Evolutionary conservation across 2,888 invertebrate genomes (phyloP), one percentile per base, ranked within the genome.

Genomic region (Allophyes oxyacanthae): DNA sequence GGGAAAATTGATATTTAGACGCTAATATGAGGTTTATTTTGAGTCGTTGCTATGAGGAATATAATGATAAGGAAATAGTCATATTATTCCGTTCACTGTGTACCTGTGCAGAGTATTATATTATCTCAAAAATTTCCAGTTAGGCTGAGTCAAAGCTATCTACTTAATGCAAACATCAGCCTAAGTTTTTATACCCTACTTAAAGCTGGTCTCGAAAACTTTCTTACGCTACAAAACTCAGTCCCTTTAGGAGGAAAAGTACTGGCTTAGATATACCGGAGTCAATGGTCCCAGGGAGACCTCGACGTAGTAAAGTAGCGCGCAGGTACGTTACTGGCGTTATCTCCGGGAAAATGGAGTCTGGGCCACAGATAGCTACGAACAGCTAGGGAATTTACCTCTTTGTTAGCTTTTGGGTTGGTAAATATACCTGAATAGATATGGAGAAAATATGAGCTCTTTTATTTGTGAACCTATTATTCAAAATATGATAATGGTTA

Each of bases 241-340:
- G 49, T 62, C 58, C 56, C 54, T 57, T 60, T 58, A 11, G 45
- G 32, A 34, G 52, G 52, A 42, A 43, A 53, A 63, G 57, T 49
- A 51, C 46, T 53, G 62, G 56, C 50, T 64, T 42, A 53, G 57
- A 70, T 67, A 62, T 61, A 56, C 58, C 53, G 26, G 44, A 58
- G 57, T 37, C 49, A 64, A 71, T 59, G 58, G 67, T 58, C 53
- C 67, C 74, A 44, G 28, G 33, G 72, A 66, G 72, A 59, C 56
- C 40, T 15, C 53, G 56, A 46, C 51, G 56, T 28, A 34, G 52
- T 46, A 54, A 61, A 58, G 48, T 59, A 48, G 38, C 48, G 58
- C 45, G 50, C 54, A 57, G 70, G 64, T 64, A 70, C 40, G 26
- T 28, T 43, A 37, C 30, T 11, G 38, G 36, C 26, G 55, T 55